Evolutionary conservation across 2,888 invertebrate species (phyloP).

Genomic region (Cephus sareptanus): DNA sequence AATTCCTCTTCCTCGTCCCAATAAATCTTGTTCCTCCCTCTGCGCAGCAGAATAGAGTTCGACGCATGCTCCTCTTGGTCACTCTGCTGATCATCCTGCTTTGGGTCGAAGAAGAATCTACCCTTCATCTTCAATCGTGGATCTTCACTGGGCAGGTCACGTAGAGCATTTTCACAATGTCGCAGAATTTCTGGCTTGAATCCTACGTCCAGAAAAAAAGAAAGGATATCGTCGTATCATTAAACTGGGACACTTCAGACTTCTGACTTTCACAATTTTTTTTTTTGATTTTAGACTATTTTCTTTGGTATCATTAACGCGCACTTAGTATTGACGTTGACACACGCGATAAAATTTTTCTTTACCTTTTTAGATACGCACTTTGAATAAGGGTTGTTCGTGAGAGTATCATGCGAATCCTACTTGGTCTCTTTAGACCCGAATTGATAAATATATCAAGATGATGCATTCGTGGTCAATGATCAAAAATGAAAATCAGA

Average conservation of each 20-base stretch:
- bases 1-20: conserved; percentile 51
- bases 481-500: background rate
- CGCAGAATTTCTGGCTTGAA: conserved; percentile 61
- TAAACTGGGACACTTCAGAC: background rate
- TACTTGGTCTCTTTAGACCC: background rate
- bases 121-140: conserved; percentile 60
- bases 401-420: background rate
- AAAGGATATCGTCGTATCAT: conserved; percentile 7
- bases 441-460: background rate
- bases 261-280: background rate
- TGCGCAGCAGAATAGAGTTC: conserved; percentile 58
- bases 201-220: conserved; percentile 46
- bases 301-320: background rate
- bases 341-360: background rate
- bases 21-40: conserved; percentile 45
- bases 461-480: background rate
- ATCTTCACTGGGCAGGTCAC: conserved; percentile 59
- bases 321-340: background rate
- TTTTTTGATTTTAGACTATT: background rate
- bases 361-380: background rate
- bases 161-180: conserved; percentile 58
- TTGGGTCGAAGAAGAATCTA: conserved; percentile 57
- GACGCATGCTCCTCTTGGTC: conserved; percentile 39
- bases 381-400: background rate
- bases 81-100: conserved; percentile 34